Base-by-base conservation (phyloP, 1,140 invertebrate species). In the Tigriopus japonicus region DNA sequence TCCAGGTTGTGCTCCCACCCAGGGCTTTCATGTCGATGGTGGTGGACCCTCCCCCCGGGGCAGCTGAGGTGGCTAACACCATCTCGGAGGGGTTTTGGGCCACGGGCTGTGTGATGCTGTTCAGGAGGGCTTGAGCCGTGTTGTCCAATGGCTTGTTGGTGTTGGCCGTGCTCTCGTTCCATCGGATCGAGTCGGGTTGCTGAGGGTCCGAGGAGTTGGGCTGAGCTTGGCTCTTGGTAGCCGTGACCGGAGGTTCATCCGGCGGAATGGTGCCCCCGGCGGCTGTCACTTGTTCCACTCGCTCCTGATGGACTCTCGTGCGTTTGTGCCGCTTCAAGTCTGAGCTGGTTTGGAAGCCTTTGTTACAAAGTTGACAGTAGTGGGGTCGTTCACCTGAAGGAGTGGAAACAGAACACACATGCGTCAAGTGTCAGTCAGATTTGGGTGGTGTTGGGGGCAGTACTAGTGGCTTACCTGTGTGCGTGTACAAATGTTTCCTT, bases 331-430 rank as follows among this genome's bases (percentile, higher is more conserved):
- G 59, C 40, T 61, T 61, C 28, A 61, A 35, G 40, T 61, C 59
- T 12, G 59, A 61, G 52, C 59, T 61, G 3, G 59, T 61, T 54
- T 61, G 59, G 49, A 61, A 61, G 40, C 59, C 59, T 40, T 61
- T 61, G 59, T 56, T 53, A 52, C 59, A 61, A 15, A 56, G 41
- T 13, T 35, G 21, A 41, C 59, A 61, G 51, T 54, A 61, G 41
- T 61, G 59, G 13, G 59, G 59, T 15, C 59, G 3, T 40, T 61
- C 59, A 7, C 55, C 55, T 58, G 40, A 6, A 58, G 15, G 13
- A 6, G 28, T 5, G 28, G 9, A 9, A 35, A 9, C 3, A 35
- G 28, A 9, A 35, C n/a, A n/a, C n/a, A n/a, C n/a, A n/a, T n/a
- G n/a, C n/a, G n/a, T n/a, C n/a, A n/a, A n/a, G n/a, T n/a, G n/a